Evolutionary conservation across 1,140 invertebrate species (phyloP).

Genomic region (Ips nitidus): DNA sequence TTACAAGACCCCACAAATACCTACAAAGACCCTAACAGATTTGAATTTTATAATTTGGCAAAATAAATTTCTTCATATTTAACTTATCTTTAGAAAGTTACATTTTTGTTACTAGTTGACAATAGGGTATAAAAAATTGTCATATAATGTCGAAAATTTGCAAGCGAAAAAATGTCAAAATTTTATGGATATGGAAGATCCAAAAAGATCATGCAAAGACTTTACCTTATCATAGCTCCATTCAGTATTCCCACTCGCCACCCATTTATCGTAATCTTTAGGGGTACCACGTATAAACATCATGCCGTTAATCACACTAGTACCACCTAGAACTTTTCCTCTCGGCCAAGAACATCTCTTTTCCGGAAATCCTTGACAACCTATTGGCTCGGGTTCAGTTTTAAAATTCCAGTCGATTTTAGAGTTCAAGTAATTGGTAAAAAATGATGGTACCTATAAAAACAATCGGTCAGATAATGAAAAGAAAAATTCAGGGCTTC

Average conservation of each 20-base stretch:
- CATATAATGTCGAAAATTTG: background rate
- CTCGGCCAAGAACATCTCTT: conserved; percentile 56
- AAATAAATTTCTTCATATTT: too few relatives aligned
- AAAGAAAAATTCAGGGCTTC: background rate
- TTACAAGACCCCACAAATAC: too few relatives aligned
- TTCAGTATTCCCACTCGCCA: conserved; percentile 36
- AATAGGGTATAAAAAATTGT: background rate
- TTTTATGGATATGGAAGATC: background rate
- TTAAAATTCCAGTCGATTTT: conserved; percentile 64
- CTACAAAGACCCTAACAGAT: too few relatives aligned
- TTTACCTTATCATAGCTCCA: conserved; percentile 49
- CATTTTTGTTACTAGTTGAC: too few relatives aligned
- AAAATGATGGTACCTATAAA: conserved; percentile 16
- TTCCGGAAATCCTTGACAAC: conserved; percentile 51
- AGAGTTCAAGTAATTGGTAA: conserved; percentile 52
- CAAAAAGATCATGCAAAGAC: background rate
- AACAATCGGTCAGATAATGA: too few relatives aligned
- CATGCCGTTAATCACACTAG: conserved; percentile 65
- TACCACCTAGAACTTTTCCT: conserved; percentile 60
- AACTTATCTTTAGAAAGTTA: too few relatives aligned
- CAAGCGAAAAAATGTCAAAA: background rate
- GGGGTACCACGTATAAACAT: conserved; percentile 69
- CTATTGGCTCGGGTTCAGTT: conserved; percentile 60
- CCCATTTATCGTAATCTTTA: conserved; percentile 70
- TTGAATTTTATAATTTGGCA: too few relatives aligned